Evolutionary conservation across 2,797 vertebrate species (phyloP), one percentile per base, ranked within the genome.

Genomic region (Eutrigla gurnardus): DNA sequence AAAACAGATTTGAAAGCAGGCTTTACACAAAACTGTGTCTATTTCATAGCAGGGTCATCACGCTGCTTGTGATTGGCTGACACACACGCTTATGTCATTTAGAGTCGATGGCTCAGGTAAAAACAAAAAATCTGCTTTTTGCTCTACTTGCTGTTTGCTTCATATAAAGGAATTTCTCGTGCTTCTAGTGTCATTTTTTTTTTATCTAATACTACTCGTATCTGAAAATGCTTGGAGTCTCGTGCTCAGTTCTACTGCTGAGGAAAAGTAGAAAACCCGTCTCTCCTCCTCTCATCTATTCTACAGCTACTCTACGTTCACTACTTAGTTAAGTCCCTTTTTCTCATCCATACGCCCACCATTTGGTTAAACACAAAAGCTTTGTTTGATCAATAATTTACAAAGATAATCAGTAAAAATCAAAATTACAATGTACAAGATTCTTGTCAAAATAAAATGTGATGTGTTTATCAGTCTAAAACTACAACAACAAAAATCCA

Each of bases 261-360:
- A 59, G 45, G 17, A 63, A 60, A 75, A 43, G 55, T 4, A 75
- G 67, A 77, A 77, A 61, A 63, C 52, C 61, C 25, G 81, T 47
- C 67, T 80, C 65, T 46, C 57, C 79, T 81, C 33, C 36, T 7
- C 25, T 58, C 45, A 32, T 75, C 83, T 86, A 77, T 50, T 84
- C 71, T 91, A 90, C 74, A 63, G 62, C 90, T 90, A 93, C 50
- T 67, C 90, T 91, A 89, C 33, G 13, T 77, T 86, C 60, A 89
- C 84, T 85, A 92, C 73, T 81, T 71, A 72, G 74, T 73, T 73
- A 93, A 66, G 85, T 94, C 94, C 94, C 93, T 94, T 94, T 93
- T 85, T 90, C 84, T 92, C 92, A 95, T 93, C 93, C 93, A 67
- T 93, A 93, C 75, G 88, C 91, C 93, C 88, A 85, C 83, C 89